These are phyloP conservation scores for Camelus dromedarius DNA, from an alignment of 2,113 vertebrate genomes.

Conservation along the genomic window DNA sequence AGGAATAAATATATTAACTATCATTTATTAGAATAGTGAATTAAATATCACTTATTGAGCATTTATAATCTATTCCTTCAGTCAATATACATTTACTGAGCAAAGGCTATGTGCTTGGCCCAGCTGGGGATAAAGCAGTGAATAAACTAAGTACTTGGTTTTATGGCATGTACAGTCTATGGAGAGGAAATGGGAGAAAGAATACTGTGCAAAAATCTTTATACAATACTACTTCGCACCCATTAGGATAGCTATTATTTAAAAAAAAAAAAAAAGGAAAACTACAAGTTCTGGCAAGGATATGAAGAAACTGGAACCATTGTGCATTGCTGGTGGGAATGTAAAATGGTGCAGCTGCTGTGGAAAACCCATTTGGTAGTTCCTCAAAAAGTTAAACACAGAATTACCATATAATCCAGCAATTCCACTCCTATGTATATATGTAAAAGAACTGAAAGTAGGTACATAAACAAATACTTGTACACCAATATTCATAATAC, in stretches of 20 bases:
- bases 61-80: conserved; percentile 20
- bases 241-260: neutral
- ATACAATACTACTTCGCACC: neutral
- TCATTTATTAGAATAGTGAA: neutral
- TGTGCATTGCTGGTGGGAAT: neutral
- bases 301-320: neutral
- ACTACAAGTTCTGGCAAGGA: neutral
- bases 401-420: neutral
- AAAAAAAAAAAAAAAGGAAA: neutral
- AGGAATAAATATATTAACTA: conserved; percentile 1
- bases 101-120: neutral
- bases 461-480: neutral
- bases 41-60: neutral
- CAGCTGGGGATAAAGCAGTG: neutral
- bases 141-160: neutral
- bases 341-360: neutral
- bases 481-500: neutral
- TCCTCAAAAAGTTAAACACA: neutral
- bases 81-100: conserved; percentile 5
- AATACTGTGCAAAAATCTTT: neutral
- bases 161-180: neutral
- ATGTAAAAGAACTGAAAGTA: neutral
- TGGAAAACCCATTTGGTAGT: neutral
- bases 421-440: neutral
- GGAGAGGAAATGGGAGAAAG: neutral